Conservation (phyloP, 2,888 invertebrate genomes). For the Lissonota sp. region DNA sequence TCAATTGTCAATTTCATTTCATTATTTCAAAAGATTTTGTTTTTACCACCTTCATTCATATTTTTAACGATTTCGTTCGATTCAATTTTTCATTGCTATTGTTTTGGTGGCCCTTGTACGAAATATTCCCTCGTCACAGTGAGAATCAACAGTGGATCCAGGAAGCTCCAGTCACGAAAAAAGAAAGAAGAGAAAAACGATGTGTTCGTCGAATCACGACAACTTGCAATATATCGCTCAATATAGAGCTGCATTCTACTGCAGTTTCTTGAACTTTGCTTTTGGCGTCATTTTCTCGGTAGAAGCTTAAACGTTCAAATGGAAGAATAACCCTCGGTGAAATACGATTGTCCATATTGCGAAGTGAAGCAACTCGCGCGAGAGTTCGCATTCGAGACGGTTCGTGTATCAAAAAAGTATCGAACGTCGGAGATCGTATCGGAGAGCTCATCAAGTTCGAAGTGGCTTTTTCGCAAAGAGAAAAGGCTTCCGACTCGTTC, state of each 20-base stretch:
- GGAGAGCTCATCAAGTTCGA: conserved; percentile 21
- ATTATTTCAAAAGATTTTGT: not conserved
- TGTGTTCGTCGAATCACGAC: conserved; percentile 75
- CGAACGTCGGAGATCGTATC: conserved; percentile 52
- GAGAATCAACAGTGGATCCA: conserved; percentile 40
- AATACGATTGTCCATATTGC: not conserved
- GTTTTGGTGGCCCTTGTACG: not conserved
- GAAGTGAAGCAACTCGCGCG: conserved; percentile 2
- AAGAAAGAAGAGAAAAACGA: conserved; percentile 24
- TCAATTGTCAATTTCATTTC: conserved; percentile 11
- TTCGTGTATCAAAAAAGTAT: conserved; percentile 44
- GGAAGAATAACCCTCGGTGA: not conserved
- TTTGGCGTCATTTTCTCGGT: conserved; percentile 14
- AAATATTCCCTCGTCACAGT: conserved; percentile 59
- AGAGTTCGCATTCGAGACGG: conserved; percentile 27
- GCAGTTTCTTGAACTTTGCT: conserved; percentile 16
- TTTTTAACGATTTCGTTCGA: too few relatives aligned
- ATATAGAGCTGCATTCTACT: conserved; percentile 37
- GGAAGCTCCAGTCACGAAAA: conserved; percentile 2
- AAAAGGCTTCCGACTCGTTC: conserved; percentile 4
- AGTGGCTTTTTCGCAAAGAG: conserved; percentile 17
- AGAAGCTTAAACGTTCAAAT: conserved; percentile 2
- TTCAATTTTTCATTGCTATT: too few relatives aligned
- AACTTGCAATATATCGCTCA: conserved; percentile 74
- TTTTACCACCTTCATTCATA: too few relatives aligned